Conservation (phyloP, 2,888 invertebrate species). For the Cacoxenus indagator region DNA sequence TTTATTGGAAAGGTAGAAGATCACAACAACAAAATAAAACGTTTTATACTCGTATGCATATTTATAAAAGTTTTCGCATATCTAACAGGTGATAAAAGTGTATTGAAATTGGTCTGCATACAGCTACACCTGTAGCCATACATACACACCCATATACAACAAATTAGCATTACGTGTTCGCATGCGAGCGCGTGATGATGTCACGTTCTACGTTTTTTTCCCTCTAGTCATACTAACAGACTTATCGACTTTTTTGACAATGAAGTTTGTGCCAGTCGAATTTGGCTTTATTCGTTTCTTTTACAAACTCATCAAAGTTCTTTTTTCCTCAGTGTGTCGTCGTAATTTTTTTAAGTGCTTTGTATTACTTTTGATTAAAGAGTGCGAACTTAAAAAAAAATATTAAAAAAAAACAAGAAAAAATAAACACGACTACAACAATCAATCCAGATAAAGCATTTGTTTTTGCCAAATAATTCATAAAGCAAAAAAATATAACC, state of each 20-base stretch:
- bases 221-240: slow-evolving; percentile 41
- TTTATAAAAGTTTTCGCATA: too few species aligned
- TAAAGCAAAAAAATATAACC: slow-evolving; percentile 40
- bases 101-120: not conserved
- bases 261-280: too few species aligned
- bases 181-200: slow-evolving; percentile 58
- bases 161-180: slow-evolving; percentile 11
- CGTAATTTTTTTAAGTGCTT: not conserved
- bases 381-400: slow-evolving; percentile 29
- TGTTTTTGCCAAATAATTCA: slow-evolving; percentile 23
- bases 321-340: not conserved
- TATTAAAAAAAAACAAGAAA: too few species aligned
- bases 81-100: not conserved
- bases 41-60: too few species aligned
- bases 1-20: too few species aligned
- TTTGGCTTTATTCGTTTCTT: slow-evolving; percentile 21
- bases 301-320: not conserved
- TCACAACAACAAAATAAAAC: too few species aligned
- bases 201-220: slow-evolving; percentile 60
- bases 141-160: not conserved
- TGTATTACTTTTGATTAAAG: slow-evolving; percentile 50
- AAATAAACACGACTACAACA: slow-evolving; percentile 21
- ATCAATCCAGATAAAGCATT: slow-evolving; percentile 17
- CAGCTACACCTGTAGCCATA: not conserved
- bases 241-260: slow-evolving; percentile 25